Evolutionary conservation across 2,113 vertebrate genomes (phyloP), one percentile per base, ranked within the genome.

Genomic region (Dinomys branickii): DNA sequence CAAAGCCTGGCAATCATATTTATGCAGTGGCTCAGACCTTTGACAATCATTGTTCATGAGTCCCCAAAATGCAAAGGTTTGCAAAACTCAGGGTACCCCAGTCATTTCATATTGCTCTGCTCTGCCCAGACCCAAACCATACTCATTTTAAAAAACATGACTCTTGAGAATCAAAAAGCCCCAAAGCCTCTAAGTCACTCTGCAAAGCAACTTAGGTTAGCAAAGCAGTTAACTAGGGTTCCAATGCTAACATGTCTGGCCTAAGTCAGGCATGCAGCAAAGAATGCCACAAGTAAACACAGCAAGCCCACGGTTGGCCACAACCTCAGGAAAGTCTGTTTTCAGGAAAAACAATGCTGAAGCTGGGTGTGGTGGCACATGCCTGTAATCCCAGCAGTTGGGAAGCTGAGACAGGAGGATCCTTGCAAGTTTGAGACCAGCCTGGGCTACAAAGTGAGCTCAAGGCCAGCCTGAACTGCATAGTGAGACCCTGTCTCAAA

Each of bases 21-120:
- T 89, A 59, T 84, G 86, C 73, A 78, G 93, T 75, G 30, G 84
- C 88, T 90, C 95, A 94, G 94, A 98, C 97, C 90, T 94, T 96
- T 96, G 88, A 95, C 95, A 96, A 90, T 92, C 88, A 59, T 78
- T 95, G 91, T 86, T 96, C 86, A 88, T 56, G 81, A 95, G 86
- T 96, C 92, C 89, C 88, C 47, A 78, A 97, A 98, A 90, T 87
- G 88, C 86, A 97, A 98, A 96, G 12, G 35, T 71, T 92, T 88
- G 58, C 44, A 88, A 89, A 97, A 97, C 73, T 97, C 98, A 96
- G 98, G 97, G 95, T 73, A 95, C 88, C 96, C 84, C 95, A 98
- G 98, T 98, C 98, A 97, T 98, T 98, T 98, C 94, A 97, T 98
- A 98, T 97, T 96, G 90, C 81, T 93, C 35, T 97, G 75, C 82